Percentiles rank a stretch among this genome's conserved stretches.
phyloP scores from a whole-genome alignment of 2,113 vertebrate genomes.

The Sinocyclocheilus rhinocerous region DNA sequence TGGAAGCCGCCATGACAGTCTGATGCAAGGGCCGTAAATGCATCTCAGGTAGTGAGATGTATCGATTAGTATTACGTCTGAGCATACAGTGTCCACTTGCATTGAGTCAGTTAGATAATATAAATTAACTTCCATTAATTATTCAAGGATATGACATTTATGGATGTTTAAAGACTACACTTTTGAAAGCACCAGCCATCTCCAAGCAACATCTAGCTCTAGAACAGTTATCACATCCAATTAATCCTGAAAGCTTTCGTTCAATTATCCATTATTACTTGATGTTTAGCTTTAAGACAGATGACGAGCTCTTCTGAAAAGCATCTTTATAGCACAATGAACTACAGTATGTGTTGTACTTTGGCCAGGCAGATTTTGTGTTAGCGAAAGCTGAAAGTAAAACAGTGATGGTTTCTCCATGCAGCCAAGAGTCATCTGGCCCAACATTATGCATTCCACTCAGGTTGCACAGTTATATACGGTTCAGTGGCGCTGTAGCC shows the following conservation, averaged over 20 bases:
- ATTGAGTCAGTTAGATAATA: slow-evolving; percentile 14
- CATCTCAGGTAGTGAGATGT: neutral
- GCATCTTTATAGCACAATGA: neutral
- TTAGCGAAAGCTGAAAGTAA: slow-evolving; percentile 29
- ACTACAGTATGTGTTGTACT: neutral
- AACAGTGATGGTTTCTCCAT: slow-evolving; percentile 25
- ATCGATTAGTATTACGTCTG: slow-evolving; percentile 20
- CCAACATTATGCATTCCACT: slow-evolving; percentile 53
- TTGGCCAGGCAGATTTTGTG: neutral
- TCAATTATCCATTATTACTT: slow-evolving; percentile 49
- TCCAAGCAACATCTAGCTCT: slow-evolving; percentile 25
- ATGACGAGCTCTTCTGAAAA: slow-evolving; percentile 10
- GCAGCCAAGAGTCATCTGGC: slow-evolving; percentile 13
- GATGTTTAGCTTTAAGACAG: slow-evolving; percentile 46
- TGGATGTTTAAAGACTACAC: neutral
- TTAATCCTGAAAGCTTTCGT: slow-evolving; percentile 47
- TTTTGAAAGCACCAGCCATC: slow-evolving; percentile 7
- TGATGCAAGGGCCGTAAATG: neutral
- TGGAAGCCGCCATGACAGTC: neutral
- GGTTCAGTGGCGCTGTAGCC: slow-evolving; percentile 58
- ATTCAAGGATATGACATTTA: slow-evolving; percentile 28
- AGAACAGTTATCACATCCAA: slow-evolving; percentile 32
- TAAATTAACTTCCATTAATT: slow-evolving; percentile 42
- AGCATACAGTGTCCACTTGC: neutral
- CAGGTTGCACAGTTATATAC: slow-evolving; percentile 48